Evolutionary conservation across 2,113 vertebrate species (phyloP), one percentile per base, ranked within the genome.

Genomic region (Rhinopithecus roxellana): DNA sequence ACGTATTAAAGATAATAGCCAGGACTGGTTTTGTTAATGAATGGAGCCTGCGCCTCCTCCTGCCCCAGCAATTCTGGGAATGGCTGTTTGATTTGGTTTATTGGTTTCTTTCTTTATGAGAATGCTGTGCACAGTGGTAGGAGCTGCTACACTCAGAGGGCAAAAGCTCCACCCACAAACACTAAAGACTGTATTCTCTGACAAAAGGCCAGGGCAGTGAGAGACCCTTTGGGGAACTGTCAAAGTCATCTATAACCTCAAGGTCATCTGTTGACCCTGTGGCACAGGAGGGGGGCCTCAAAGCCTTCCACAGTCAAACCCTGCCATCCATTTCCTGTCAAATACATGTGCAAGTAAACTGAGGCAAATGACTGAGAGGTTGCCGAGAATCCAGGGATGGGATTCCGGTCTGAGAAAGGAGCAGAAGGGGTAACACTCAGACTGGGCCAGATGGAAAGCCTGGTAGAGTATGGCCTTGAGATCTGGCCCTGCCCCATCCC

Each of bases 1-100:
- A 38, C 27, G 13, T n/a, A 80, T 91, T 77, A 85, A 83, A 90
- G 93, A 93, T 78, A 91, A 95, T 72, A 79, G 64, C 83, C 80
- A 38, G 80, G 90, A 77, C 72, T 90, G 48, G n/a, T 30, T 93
- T 90, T 83, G 87, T 78, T 94, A 69, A 81, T 74, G 77, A 87
- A 27, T 11, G 90, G 75, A 72, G 90, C 48, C 94, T 45, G 74
- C 1, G 4, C 81, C 82, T 79, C 20, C 55, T 92, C 48, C 64
- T 25, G 89, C 55, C 92, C 89, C 8, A 8, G 90, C 50, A 35
- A 13, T 80, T 93, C 97, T 93, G 70, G 75, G 93, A 91, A 91
- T 7, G 45, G 50, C 87, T 77, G 35, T 89, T 90, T 55, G 79
- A 83, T 89, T 82, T 30, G 55, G 75, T 82, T 85, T 79, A 52